These are phyloP conservation scores for Rhodinocichla rosea DNA, from an alignment of 2,113 vertebrate species.

Conservation along the genomic window DNA sequence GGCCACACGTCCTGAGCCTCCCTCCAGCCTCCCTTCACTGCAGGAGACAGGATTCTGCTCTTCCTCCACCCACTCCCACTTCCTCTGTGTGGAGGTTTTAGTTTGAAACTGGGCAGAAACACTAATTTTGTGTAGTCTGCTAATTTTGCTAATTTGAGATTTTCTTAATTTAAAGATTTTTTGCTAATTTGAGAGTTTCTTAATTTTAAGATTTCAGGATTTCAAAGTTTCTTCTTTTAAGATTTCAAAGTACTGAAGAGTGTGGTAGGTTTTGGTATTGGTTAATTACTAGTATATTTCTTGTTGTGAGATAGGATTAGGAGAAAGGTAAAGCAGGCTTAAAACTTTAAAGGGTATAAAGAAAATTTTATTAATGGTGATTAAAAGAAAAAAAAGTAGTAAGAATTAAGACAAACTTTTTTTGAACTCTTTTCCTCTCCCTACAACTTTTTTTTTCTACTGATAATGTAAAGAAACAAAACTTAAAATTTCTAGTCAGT, in stretches of 20 bases:
- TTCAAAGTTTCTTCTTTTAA: no score
- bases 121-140: rapidly evolving
- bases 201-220: no score
- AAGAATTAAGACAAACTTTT: not conserved
- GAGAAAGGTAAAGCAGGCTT: not conserved
- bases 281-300: not conserved
- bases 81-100: not conserved
- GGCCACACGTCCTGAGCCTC: not conserved
- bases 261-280: not conserved
- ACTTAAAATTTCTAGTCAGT: not conserved
- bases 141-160: not conserved
- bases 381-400: not conserved
- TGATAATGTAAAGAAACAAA: not conserved
- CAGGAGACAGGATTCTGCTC: not conserved
- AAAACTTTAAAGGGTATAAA: not conserved
- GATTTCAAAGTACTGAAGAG: not conserved
- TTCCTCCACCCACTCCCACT: not conserved
- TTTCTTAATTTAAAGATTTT: not conserved
- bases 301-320: not conserved
- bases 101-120: not conserved
- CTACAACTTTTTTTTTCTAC: not conserved
- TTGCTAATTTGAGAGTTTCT: not conserved
- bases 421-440: not conserved
- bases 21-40: not conserved
- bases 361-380: not conserved